Base-by-base conservation (phyloP, 1,140 invertebrate species). In the Drosophila ogumai region DNA sequence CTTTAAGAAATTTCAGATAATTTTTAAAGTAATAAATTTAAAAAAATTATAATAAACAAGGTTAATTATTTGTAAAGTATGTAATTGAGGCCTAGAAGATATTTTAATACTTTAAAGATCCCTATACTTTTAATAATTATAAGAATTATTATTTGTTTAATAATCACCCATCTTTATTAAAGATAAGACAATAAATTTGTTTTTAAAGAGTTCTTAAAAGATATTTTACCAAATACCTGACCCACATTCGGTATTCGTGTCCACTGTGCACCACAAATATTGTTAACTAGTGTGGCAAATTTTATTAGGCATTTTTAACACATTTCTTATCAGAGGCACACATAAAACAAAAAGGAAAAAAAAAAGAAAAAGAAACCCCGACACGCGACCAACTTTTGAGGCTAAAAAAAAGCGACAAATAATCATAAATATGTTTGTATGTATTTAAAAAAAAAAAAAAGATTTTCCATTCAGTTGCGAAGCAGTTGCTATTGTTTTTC, bases 401-500 rank as follows among this genome's bases (percentile, higher is more conserved):
- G 12, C 17, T 34, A 25, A 6, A 59, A 59, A 59, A 47, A 34
- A 60, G 12, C 12, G 13, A 43, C 52, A 57, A 64, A 36, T n/a
- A 56, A 67, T 47, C 41, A 67, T 55, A 28, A 67, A 67, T 40
- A 50, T 38, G 25, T 28, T 28, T 49, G 32, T 43, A 59, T 57
- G 52, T 46, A 25, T 41, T 32, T 15, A 9, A 34, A 43, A 43
- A 56, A 66, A 68, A 68, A 43, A 43, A 56, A 66, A 68, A 68
- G 84, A 88, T 82, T 86, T 75, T 87, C 68, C 82, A 79, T 87
- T 86, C 61, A 79, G 66, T 75, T 79, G 49, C 46, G 65, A 58
- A 76, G 36, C 52, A 46, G 25, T 34, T 49, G 25, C 5, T 32
- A 17, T 49, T 49, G 49, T 49, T 31, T 49, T 49, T 17, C 52